phyloP scores from a whole-genome alignment of 2,113 vertebrate species.

The Cynoglossus semilaevis region DNA sequence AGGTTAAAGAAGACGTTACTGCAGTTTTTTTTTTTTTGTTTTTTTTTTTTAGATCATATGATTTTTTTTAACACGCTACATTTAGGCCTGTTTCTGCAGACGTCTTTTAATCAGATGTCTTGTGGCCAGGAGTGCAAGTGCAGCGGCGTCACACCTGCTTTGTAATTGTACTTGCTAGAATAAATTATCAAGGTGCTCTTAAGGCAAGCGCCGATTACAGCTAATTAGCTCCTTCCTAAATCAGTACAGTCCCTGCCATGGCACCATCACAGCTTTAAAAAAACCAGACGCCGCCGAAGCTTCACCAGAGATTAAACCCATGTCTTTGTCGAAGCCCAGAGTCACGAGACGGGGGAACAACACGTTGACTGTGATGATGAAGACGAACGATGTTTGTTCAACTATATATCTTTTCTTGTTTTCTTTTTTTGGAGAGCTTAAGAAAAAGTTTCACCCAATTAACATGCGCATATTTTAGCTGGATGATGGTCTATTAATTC shows the following conservation, averaged over 20 bases:
- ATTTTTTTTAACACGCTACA: too few relatives aligned
- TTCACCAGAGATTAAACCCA: constrained; percentile 28
- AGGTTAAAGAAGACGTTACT: constrained; percentile 15
- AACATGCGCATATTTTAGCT: too few relatives aligned
- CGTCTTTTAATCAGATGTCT: constrained; percentile 27
- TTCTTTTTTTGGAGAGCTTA: too few relatives aligned
- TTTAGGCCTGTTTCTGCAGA: constrained; percentile 5
- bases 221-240: constrained; percentile 41
- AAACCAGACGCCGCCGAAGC: constrained; percentile 28
- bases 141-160: constrained; percentile 37
- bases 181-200: constrained; percentile 46
- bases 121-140: constrained; percentile 17
- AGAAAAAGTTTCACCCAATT: too few relatives aligned
- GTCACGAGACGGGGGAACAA: constrained; percentile 46
- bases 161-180: constrained; percentile 49
- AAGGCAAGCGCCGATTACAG: constrained; percentile 13
- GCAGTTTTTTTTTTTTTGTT: constrained; percentile 1
- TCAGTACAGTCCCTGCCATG: constrained; percentile 11
- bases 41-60: too few relatives aligned
- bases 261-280: constrained; percentile 26
- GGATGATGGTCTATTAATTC: too few relatives aligned
- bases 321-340: constrained; percentile 43
- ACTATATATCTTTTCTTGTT: constrained; percentile 14
- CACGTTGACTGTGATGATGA: constrained; percentile 22
- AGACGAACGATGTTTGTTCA: constrained; percentile 21